These are phyloP conservation scores for Acanthurus leucopareius DNA, from an alignment of 2,797 vertebrate genomes.

Conservation along the genomic window DNA sequence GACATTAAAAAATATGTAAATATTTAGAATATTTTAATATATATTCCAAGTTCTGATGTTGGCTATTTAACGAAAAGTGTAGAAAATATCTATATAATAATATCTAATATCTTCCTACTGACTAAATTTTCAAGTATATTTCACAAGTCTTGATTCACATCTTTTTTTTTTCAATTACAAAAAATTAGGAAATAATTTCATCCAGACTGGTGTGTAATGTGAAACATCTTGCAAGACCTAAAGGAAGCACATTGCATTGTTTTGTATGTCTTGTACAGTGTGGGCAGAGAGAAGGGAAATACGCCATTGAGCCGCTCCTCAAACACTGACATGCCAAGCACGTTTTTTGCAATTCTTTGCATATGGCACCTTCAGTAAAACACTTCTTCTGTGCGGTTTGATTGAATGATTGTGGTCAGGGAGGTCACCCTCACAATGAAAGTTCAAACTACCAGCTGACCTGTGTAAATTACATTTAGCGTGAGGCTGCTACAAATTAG, in stretches of 20 bases:
- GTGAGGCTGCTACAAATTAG: constrained; percentile 75
- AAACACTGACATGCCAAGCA: constrained; percentile 50
- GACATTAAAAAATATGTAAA: background rate
- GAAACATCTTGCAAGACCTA: background rate
- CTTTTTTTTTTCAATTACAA: background rate
- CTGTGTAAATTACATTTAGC: constrained; percentile 80
- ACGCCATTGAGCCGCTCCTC: constrained; percentile 21
- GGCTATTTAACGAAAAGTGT: background rate
- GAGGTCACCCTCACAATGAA: constrained; percentile 71
- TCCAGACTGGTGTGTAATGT: background rate
- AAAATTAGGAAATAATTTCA: background rate
- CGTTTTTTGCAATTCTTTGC: constrained; percentile 60
- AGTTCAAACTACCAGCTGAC: constrained; percentile 75
- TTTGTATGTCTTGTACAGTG: constrained; percentile 3
- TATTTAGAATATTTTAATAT: background rate
- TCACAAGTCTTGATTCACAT: background rate
- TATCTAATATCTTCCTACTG: too few species aligned
- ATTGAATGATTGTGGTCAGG: constrained; percentile 76
- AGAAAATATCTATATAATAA: too few species aligned
- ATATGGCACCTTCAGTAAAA: constrained; percentile 61
- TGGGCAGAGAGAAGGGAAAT: constrained; percentile 22
- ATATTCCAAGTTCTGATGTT: background rate
- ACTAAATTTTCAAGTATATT: background rate
- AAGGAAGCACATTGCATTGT: background rate
- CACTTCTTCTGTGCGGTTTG: constrained; percentile 62